Base-by-base conservation (phyloP, 1,140 invertebrate species). In the Anastrepha ludens region DNA sequence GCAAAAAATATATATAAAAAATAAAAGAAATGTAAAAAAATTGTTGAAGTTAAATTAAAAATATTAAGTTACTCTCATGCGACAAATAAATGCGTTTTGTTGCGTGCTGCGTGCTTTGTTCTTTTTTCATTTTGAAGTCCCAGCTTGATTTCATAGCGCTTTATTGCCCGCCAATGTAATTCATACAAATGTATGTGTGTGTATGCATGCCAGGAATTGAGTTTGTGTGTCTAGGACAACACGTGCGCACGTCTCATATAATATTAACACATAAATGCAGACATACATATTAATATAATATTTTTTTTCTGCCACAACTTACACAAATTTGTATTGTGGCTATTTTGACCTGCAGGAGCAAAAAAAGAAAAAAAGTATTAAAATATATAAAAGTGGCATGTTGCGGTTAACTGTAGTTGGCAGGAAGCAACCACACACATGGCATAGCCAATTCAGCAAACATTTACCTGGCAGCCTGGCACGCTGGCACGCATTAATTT, bases 31-130 rank as follows among this genome's bases (percentile, higher is more conserved):
- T 29, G 47, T 7, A 8, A 67, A 20, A 50, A 29, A 58, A 55
- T 81, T 55, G 74, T 55, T 78, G 74, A 81, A 81, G 55, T 81
- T 81, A 58, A 81, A 81, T 78, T 78, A 81, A 81, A 81, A 81
- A 81, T 55, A 81, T 81, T 9, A 2, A n/a, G 74, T 81, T 55
- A 55, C 74, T n/a, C 55, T n/a, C 3, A 20, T 81, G 74, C 74
- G 8, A 81, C 74, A 58, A 58, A 20, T 20, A n/a, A 11, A 50
- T 55, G 47, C 13, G 44, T 81, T 55, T 55, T 39, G n/a, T 1
- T 29, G 29, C 29, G 29, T 29, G 29, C 29, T 29, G 29, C 29
- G 29, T 29, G 29, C 29, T 29, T 29, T 29, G 29, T 29, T 29
- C 29, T 29, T 0, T 29, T 29, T 1, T 29, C 29, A 29, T 29